Evolutionary conservation across 2,113 vertebrate genomes (phyloP), one percentile per base, ranked within the genome.

Genomic region (Morone saxatilis): DNA sequence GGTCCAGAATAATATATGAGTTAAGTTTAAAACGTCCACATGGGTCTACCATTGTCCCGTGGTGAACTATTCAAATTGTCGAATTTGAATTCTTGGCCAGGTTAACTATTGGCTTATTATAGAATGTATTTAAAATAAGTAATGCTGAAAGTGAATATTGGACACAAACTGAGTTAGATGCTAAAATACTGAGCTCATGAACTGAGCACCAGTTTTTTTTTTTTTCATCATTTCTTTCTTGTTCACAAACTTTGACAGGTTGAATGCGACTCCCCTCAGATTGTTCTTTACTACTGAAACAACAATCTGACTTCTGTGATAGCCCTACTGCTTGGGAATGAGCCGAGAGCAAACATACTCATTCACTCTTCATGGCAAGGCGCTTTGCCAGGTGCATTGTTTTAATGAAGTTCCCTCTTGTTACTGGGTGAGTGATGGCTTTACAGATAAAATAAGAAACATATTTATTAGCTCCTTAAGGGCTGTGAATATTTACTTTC

Each of bases 401-500:
- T 84, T 50, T 54, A 71, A 72, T 77, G 73, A 81, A 77, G 82
- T 41, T 50, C 10, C 17, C 72, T 67, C 72, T 85, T 61, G 78
- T 80, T 61, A n/a, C 71, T 43, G 5, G 54, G 53, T 77, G 77
- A 82, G 5, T 71, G 83, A 85, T 54, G 71, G 38, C 56, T 72
- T 86, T 38, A 56, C 13, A 17, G 61, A 76, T 6, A 65, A 81
- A 70, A 68, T 31, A 20, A 61, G 38, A 40, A 69, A 62, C 20
- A 31, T 6, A 17, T 56, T 38, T n/a, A 41, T 54, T 61, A 12
- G 71, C 63, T 25, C 25, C 56, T 63, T 54, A 2, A 62, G 48
- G 38, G 62, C 14, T 40, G 53, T 11, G 13, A 48, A n/a, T 78
- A 20, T 69, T 73, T 54, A 79, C 76, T 62, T 17, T 62, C 54